Evolutionary conservation across 2,888 invertebrate genomes (phyloP), one percentile per base, ranked within the genome.

Genomic region (Xanthorhoe spadicearia): DNA sequence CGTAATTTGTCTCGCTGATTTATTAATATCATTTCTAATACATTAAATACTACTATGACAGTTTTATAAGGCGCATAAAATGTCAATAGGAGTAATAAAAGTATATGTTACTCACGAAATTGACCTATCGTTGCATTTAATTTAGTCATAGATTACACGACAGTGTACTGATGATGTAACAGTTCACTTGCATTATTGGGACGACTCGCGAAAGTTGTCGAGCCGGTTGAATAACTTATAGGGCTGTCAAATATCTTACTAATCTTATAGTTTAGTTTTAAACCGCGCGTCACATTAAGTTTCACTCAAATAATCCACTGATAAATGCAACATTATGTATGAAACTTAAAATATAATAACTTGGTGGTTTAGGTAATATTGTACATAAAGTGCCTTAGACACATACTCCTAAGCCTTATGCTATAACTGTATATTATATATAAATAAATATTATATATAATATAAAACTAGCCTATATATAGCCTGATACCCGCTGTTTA

Each of bases 141-240:
- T 73, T 68, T 73, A 71, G 65, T 1, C 59, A 52, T 72, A 68
- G 64, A 71, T 61, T 63, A 64, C 69, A 68, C 77, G 75, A 74
- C 75, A 78, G 73, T 69, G 70, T 70, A 57, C 63, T 52, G 63
- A 64, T 71, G 68, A 85, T 77, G 87, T 83, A 89, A 90, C 73
- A 83, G 82, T 86, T 86, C 79, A 85, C 80, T 83, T 80, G 82
- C 82, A 84, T 82, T 86, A 86, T 85, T 83, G 81, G 85, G 88
- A 89, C 85, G 85, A 84, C 77, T 75, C 82, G 88, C 87, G 90
- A 91, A 91, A 91, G 91, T 91, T 85, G 90, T 80, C 69, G 71
- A 74, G 77, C 85, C 79, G 80, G 87, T 87, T 75, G 74, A 71
- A 65, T 61, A 53, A 49, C 32, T 51, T 13, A 38, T 74, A 80